phyloP scores from a whole-genome alignment of 2,797 vertebrate genomes.

The Denticeps clupeoides region DNA sequence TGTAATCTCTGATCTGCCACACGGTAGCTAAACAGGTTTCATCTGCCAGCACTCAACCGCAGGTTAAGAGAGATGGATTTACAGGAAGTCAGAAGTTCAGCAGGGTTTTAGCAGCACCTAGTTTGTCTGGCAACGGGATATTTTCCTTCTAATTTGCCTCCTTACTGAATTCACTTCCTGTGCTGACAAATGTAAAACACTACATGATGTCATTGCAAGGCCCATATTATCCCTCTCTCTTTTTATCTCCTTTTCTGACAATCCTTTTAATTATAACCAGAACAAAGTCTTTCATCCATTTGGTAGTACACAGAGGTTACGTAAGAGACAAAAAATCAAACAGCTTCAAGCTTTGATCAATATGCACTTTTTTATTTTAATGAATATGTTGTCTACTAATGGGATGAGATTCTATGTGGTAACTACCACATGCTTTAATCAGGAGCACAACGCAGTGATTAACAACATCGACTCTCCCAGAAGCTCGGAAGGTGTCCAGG shows the following conservation, averaged over 20 bases:
- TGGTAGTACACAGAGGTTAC: constrained; percentile 16
- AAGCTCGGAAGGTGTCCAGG: constrained; percentile 4
- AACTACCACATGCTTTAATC: constrained; percentile 17
- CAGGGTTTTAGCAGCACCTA: constrained; percentile 19
- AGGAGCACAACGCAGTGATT: constrained; percentile 12
- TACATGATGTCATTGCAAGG: constrained; percentile 29
- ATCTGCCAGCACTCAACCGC: too few relatives aligned
- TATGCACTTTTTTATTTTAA: constrained; percentile 10
- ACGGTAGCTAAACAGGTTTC: too few relatives aligned
- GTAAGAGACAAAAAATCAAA: constrained; percentile 19
- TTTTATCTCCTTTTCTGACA: constrained; percentile 13
- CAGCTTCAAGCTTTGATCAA: constrained; percentile 33
- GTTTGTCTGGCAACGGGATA: constrained; percentile 24
- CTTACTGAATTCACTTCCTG: constrained; percentile 15
- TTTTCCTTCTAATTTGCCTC: constrained; percentile 23
- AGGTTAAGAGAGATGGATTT: constrained; percentile 22
- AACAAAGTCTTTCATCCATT: constrained; percentile 15
- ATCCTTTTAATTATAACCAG: constrained; percentile 37
- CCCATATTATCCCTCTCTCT: constrained; percentile 11
- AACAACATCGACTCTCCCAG: constrained; percentile 9
- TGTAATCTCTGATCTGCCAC: too few relatives aligned
- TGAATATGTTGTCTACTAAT: background rate
- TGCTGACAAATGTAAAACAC: constrained; percentile 32
- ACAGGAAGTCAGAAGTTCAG: constrained; percentile 27
- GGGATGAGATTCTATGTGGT: background rate